phyloP scores from a whole-genome alignment of 2,888 invertebrate genomes.

The Rhopalosiphum nymphaeae region DNA sequence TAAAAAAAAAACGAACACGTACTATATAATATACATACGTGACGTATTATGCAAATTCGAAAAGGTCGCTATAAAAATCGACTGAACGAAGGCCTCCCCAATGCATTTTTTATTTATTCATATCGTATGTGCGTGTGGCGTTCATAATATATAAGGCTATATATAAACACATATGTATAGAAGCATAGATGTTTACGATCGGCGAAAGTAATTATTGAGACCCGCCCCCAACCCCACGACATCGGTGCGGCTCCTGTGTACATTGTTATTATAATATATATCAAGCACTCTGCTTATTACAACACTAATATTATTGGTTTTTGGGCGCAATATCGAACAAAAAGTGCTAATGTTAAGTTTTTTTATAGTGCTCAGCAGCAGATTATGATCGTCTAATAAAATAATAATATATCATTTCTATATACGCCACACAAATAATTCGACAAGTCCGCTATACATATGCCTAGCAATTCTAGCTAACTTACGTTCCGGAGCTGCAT shows the following conservation, averaged over 20 bases:
- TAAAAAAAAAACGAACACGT: conserved; percentile 15
- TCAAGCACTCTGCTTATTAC: neutral
- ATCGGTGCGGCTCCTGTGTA: neutral
- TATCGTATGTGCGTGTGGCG: neutral
- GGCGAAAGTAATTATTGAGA: neutral
- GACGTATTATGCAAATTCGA: conserved; percentile 45
- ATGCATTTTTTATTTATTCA: neutral
- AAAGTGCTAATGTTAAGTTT: neutral
- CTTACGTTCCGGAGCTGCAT: neutral
- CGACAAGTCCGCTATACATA: neutral
- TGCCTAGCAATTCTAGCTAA: neutral
- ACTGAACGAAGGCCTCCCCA: neutral
- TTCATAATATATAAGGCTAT: conserved; percentile 12
- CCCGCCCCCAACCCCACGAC: neutral
- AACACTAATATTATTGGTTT: neutral
- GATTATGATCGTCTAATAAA: neutral
- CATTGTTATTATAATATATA: neutral
- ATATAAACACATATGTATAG: neutral
- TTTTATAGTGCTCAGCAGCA: neutral
- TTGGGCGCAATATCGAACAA: neutral
- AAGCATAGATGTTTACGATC: neutral
- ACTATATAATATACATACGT: neutral
- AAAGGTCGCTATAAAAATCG: conserved; percentile 13
- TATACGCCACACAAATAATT: neutral
- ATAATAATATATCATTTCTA: neutral